Base-by-base conservation (phyloP, 2,113 vertebrate species). In the Geococcyx californianus region DNA sequence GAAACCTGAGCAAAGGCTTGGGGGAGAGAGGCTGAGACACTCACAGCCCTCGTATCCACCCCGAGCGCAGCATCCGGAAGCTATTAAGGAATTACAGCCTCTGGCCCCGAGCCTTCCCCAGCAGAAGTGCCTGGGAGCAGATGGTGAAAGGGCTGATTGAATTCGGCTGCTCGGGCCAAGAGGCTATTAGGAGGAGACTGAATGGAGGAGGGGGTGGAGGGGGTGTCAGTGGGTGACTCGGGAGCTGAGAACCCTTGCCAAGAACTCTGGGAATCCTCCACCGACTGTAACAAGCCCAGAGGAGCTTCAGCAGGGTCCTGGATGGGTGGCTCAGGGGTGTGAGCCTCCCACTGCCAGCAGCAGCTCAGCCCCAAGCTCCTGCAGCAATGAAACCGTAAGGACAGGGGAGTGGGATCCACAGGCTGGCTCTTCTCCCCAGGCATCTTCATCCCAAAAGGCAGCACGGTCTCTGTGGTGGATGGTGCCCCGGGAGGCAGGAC, bases 31-130 rank as follows among this genome's bases (percentile, higher is more conserved):
- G 69, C 70, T 12, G 62, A 77, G 87, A 25, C 72, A 45, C 87
- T 84, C 21, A 0, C 54, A 93, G 92, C 69, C 91, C 84, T 96
- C 58, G 2, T 90, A 87, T 95, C 95, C 81, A 67, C 84, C 45
- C 88, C 13, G 67, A 34, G 12, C 24, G 51, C 64, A 92, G 92
- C 96, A 95, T 97, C 96, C 97, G 95, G 97, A 98, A 98, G 96
- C 97, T 92, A 97, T 97, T 95, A 97, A 96, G 96, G 97, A 98
- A 97, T 80, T 97, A 93, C 94, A 97, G 97, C 74, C 96, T 79
- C 93, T 97, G 97, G 95, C 96, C 97, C 92, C 7, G 49, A 92
- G 96, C 96, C 93, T 85, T 95, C 94, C 87, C 52, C 12, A 0
- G 90, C 95, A 88, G 93, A 96, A 96, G 51, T 80, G 84, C 94